Conservation (phyloP, 1,140 invertebrate genomes). For the Diachasma alloeum region DNA sequence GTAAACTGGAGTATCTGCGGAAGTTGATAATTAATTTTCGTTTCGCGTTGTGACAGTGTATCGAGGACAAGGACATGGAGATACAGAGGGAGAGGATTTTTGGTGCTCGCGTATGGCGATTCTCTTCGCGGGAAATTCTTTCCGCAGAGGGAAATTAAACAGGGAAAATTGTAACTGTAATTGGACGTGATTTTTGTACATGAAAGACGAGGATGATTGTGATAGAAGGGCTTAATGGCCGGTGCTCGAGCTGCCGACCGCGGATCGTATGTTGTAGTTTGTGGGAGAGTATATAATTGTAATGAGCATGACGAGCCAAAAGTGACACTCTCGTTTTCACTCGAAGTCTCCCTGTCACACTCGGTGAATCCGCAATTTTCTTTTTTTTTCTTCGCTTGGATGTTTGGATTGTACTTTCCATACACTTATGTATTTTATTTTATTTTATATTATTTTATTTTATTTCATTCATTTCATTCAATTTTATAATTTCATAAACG, state of each 20-base stretch:
- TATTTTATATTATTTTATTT: constrained; percentile 8
- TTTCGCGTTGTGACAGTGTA: background rate
- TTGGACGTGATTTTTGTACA: background rate
- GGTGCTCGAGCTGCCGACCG: background rate
- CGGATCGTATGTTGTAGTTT: background rate
- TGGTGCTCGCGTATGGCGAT: background rate
- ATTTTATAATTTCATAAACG: no score
- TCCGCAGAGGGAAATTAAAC: no score
- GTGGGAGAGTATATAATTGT: background rate
- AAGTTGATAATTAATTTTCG: constrained; percentile 21
- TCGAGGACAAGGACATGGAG: constrained; percentile 14
- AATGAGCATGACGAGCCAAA: constrained; percentile 27
- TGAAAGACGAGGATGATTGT: background rate
- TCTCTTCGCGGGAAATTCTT: no score
- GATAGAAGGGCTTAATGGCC: background rate
- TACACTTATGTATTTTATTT: background rate
- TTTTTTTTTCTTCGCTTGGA: background rate
- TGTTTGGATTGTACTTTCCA: background rate
- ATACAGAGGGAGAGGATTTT: background rate
- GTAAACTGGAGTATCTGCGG: constrained; percentile 10
- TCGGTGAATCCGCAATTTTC: constrained; percentile 36
- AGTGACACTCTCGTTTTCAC: constrained; percentile 57
- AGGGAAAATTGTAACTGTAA: no score
- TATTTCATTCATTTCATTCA: no score
- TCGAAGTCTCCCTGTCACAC: constrained; percentile 41